Conservation (phyloP, 92 coral and sea anemone genomes). For the Epizoanthus ramosus region DNA sequence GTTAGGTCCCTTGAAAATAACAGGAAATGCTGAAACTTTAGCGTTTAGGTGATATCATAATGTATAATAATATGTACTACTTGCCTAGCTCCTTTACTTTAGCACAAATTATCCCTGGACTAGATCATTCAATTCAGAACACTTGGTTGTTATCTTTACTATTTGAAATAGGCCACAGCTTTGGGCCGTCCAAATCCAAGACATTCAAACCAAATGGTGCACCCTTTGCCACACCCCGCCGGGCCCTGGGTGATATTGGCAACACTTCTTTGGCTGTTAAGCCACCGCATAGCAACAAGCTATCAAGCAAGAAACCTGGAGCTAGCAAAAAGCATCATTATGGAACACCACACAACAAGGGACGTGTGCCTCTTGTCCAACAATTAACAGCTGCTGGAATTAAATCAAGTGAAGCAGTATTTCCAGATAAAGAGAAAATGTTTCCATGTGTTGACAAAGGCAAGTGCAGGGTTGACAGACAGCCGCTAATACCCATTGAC, state of each 20-base stretch:
- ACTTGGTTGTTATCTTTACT: neutral
- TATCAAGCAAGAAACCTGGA: conserved; percentile 45
- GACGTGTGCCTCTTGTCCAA: conserved; percentile 46
- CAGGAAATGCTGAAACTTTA: too few species aligned
- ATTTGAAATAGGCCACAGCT: conserved; percentile 60
- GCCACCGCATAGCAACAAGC: conserved; percentile 49
- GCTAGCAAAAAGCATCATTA: conserved; percentile 42
- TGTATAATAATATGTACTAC: too few species aligned
- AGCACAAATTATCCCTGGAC: too few species aligned
- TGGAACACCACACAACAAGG: conserved; percentile 66
- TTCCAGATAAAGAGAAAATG: conserved; percentile 80
- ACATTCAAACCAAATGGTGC: conserved; percentile 46
- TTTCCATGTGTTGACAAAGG: conserved; percentile 82
- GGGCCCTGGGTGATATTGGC: conserved; percentile 90
- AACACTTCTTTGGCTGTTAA: conserved; percentile 63
- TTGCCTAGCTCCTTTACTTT: too few species aligned
- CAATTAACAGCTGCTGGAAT: conserved; percentile 59
- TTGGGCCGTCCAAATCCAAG: conserved; percentile 73
- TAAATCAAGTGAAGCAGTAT: conserved; percentile 57
- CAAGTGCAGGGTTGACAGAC: neutral
- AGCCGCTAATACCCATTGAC: too few species aligned
- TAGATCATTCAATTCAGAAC: too few species aligned
- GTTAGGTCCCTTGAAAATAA: too few species aligned
- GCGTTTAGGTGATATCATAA: too few species aligned
- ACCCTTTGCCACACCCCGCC: conserved; percentile 84